Conservation (phyloP, 2,797 vertebrate genomes). For the Synanceia verrucosa region DNA sequence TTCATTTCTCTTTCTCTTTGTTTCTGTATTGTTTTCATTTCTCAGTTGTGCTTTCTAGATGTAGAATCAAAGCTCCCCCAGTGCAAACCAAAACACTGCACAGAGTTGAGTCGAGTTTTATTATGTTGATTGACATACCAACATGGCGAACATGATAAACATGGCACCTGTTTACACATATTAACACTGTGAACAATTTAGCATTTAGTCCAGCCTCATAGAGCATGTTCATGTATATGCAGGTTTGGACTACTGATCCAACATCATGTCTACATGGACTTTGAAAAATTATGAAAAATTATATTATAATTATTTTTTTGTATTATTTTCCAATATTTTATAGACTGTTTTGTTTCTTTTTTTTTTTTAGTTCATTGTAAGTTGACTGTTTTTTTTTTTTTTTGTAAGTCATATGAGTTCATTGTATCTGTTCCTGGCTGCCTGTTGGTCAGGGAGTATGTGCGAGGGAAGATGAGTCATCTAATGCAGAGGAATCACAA, state of each 20-base stretch:
- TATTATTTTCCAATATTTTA: not conserved
- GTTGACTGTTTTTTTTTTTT: not conserved
- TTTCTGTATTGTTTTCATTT: slow-evolving; percentile 21
- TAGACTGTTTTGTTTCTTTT: not conserved
- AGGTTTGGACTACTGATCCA: not conserved
- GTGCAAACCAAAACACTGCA: not conserved
- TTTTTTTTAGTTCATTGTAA: slow-evolving; percentile 1
- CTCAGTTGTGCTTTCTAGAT: not conserved
- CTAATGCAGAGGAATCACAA: slow-evolving; percentile 65
- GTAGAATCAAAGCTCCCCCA: not conserved
- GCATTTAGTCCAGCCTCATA: not conserved
- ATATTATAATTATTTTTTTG: too few species aligned
- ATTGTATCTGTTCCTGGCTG: slow-evolving; percentile 30
- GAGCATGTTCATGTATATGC: too few species aligned
- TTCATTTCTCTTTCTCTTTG: not conserved
- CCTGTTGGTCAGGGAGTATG: slow-evolving; percentile 45
- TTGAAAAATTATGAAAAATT: not conserved
- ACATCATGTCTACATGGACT: not conserved
- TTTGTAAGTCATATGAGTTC: slow-evolving; percentile 41
- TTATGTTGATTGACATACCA: too few species aligned
- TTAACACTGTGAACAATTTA: too few species aligned
- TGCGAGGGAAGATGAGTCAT: slow-evolving; percentile 68
- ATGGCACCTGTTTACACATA: not conserved
- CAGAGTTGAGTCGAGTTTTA: not conserved
- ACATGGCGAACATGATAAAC: not conserved